Evolutionary conservation across 2,113 vertebrate species (phyloP).

Genomic region (Micronycteris hirsuta): DNA sequence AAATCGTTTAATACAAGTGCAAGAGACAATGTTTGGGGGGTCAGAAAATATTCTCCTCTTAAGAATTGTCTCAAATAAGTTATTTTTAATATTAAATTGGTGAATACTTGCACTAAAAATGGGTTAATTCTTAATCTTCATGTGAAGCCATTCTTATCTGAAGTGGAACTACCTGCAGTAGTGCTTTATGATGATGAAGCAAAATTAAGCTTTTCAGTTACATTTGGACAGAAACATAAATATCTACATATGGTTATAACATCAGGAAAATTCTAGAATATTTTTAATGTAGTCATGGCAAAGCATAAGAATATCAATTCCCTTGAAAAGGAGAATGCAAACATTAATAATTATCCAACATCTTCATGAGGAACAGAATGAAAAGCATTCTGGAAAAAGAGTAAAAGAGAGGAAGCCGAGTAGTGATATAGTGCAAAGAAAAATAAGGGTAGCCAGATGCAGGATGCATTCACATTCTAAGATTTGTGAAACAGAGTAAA

Average conservation of each 20-base stretch:
- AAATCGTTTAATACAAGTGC: neutral
- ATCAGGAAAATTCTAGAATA: neutral
- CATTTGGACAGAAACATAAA: neutral
- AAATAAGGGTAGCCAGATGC: neutral
- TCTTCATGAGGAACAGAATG: neutral
- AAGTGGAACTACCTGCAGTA: neutral
- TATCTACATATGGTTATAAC: neutral
- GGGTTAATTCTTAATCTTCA: neutral
- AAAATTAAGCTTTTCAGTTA: neutral
- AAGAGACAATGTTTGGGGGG: neutral
- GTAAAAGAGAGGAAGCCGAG: neutral
- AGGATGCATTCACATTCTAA: neutral
- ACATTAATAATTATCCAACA: neutral
- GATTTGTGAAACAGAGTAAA: neutral
- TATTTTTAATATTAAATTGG: neutral
- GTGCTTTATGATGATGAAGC: neutral
- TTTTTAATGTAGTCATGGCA: neutral
- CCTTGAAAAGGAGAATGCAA: neutral
- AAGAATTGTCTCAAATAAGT: neutral
- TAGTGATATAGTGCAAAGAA: neutral
- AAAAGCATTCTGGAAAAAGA: neutral
- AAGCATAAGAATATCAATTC: neutral
- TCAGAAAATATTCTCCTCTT: neutral
- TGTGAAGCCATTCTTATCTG: neutral
- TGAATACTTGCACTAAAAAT: neutral